A percentile compares a stretch with the other conserved stretches of the same genome.
These are phyloP conservation scores for Ceratina calcarata DNA, from an alignment of 1,140 invertebrate species.

Conservation along the genomic window DNA sequence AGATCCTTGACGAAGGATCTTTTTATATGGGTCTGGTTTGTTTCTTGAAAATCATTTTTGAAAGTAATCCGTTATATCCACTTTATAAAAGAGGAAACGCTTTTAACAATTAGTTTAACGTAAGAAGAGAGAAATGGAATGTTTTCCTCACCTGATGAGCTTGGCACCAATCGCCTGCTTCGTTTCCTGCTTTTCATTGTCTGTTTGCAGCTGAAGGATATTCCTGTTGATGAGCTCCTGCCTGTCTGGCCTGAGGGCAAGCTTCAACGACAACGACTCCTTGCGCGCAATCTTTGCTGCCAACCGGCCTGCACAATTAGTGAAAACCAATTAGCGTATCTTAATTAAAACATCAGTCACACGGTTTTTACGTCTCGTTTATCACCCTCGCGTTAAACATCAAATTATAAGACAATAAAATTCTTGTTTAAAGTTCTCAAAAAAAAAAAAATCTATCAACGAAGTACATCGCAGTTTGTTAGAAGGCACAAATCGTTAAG, in stretches of 20 bases:
- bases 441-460: too few relatives aligned
- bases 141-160: slow-evolving; percentile 87
- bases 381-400: too few relatives aligned
- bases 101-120: too few relatives aligned
- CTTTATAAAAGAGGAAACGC: too few relatives aligned
- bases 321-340: slow-evolving; percentile 18
- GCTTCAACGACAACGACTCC: slow-evolving; percentile 96
- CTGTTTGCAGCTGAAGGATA: slow-evolving; percentile 95
- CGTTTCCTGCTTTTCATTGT: slow-evolving; percentile 95
- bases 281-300: slow-evolving; percentile 96
- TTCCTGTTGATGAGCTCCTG: slow-evolving; percentile 98
- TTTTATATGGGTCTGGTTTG: too few relatives aligned
- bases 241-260: slow-evolving; percentile 93
- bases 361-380: too few relatives aligned
- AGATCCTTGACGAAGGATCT: too few relatives aligned
- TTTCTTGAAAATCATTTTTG: too few relatives aligned
- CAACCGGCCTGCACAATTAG: slow-evolving; percentile 81
- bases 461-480: neutral
- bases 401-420: too few relatives aligned
- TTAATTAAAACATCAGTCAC: slow-evolving; percentile 18
- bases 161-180: slow-evolving; percentile 97
- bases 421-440: neutral
- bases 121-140: neutral
- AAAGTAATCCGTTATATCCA: too few relatives aligned
- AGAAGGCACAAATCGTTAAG: neutral